A percentile compares a stretch with the other conserved stretches of the same genome.
Conservation (phyloP, 2,888 invertebrate species). For the Epinotia bilunana region DNA sequence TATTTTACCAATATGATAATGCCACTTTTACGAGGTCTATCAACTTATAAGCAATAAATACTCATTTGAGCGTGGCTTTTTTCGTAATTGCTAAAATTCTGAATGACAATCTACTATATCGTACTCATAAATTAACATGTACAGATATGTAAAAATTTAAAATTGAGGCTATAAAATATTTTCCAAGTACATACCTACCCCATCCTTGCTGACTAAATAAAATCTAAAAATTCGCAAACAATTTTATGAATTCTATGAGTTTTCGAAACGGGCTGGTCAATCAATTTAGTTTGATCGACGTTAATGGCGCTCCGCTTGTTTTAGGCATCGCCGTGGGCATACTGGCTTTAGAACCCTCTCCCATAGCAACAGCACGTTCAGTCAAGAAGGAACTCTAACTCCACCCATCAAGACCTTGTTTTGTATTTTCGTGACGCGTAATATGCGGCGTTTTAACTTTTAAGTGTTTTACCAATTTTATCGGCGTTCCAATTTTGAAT, state of each 20-base stretch:
- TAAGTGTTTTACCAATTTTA: slow-evolving; percentile 29
- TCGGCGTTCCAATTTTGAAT: slow-evolving; percentile 39
- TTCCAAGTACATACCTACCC: background rate
- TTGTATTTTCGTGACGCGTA: background rate
- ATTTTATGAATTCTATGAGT: slow-evolving; percentile 35
- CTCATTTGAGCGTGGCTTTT: too few species aligned
- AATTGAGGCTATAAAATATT: background rate
- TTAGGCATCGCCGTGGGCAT: slow-evolving; percentile 35
- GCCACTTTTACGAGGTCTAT: too few species aligned
- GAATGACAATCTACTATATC: too few species aligned
- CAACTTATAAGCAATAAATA: too few species aligned
- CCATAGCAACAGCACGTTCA: background rate
- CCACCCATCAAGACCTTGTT: background rate
- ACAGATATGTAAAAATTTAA: background rate
- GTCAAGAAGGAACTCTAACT: slow-evolving; percentile 1
- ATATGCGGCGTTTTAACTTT: background rate
- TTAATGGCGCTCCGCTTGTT: slow-evolving; percentile 40
- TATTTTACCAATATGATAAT: too few species aligned
- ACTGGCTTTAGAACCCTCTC: slow-evolving; percentile 1
- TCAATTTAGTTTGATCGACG: slow-evolving; percentile 43
- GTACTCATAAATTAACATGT: too few species aligned
- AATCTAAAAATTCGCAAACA: slow-evolving; percentile 15
- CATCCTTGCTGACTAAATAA: background rate
- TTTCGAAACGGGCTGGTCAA: slow-evolving; percentile 33
- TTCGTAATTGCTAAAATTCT: too few species aligned